These are phyloP conservation scores for Cryptus armator DNA, from an alignment of 2,888 invertebrate genomes.

Conservation along the genomic window DNA sequence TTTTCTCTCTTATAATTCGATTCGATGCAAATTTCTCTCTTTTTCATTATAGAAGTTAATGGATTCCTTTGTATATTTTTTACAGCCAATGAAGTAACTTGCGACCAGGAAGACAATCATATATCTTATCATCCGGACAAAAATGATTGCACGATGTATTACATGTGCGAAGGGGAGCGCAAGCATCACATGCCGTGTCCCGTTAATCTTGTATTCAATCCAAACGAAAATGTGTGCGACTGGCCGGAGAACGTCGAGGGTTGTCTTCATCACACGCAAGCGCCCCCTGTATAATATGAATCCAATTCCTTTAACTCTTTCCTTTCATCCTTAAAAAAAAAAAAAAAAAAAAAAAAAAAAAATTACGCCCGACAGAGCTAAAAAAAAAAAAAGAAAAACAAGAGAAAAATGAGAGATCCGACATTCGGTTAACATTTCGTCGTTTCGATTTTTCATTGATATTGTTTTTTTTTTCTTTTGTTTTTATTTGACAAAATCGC, in stretches of 20 bases:
- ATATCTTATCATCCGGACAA: conserved; percentile 97
- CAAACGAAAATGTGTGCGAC: conserved; percentile 97
- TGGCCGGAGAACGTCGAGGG: conserved; percentile 98
- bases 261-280: conserved; percentile 90
- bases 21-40: background rate
- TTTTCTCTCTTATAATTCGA: background rate
- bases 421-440: background rate
- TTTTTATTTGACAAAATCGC: conserved; percentile 58
- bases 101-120: conserved; percentile 97
- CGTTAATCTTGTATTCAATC: conserved; percentile 96
- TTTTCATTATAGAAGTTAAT: background rate
- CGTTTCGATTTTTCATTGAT: conserved; percentile 11
- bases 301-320: background rate
- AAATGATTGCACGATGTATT: conserved; percentile 96
- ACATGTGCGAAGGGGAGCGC: conserved; percentile 98
- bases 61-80: conserved; percentile 16
- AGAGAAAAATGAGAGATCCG: background rate
- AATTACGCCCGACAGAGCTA: background rate
- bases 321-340: conserved; percentile 26
- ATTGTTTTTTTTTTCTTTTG: conserved; percentile 14
- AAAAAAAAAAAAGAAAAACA: conserved; percentile 27
- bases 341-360: conserved; percentile 29
- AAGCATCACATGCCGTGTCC: conserved; percentile 99
- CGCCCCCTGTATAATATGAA: conserved; percentile 86
- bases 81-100: conserved; percentile 94